Conservation (phyloP, 2,888 invertebrate genomes). For the Coronaproctus castanopsis region DNA sequence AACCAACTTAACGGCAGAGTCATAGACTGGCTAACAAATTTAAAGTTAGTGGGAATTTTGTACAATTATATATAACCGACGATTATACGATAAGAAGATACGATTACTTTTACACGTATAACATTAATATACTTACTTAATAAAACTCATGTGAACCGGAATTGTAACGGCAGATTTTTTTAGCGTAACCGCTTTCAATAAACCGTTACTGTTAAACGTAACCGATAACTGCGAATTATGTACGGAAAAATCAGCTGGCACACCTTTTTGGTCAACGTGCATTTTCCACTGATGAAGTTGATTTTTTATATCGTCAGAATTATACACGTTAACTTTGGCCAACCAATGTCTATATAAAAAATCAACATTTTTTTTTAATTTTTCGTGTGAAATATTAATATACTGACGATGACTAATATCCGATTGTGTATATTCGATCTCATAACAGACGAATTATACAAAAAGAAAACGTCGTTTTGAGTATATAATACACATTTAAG, state of each 20-base stretch:
- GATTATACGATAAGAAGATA: no score
- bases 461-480: no score
- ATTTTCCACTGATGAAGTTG: slow-evolving; percentile 1
- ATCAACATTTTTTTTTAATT: slow-evolving; percentile 9
- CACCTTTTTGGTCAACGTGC: slow-evolving; percentile 18
- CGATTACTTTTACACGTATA: no score
- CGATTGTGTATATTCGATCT: no score
- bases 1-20: no score
- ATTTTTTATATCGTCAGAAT: slow-evolving; percentile 24
- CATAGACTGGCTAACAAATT: no score
- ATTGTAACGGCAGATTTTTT: slow-evolving; percentile 25
- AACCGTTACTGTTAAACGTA: slow-evolving; percentile 43
- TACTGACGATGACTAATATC: no score
- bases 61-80: no score
- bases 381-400: no score
- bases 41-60: no score
- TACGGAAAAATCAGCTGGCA: slow-evolving; percentile 35
- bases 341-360: slow-evolving; percentile 14
- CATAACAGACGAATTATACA: no score
- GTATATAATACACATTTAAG: no score
- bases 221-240: slow-evolving; percentile 34
- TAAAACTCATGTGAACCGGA: slow-evolving; percentile 56
- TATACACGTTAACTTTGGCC: slow-evolving; percentile 25
- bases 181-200: slow-evolving; percentile 44
- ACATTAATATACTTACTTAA: slow-evolving; percentile 48